These are phyloP conservation scores for Dryobota labecula DNA, from an alignment of 2,888 invertebrate species.

Conservation along the genomic window DNA sequence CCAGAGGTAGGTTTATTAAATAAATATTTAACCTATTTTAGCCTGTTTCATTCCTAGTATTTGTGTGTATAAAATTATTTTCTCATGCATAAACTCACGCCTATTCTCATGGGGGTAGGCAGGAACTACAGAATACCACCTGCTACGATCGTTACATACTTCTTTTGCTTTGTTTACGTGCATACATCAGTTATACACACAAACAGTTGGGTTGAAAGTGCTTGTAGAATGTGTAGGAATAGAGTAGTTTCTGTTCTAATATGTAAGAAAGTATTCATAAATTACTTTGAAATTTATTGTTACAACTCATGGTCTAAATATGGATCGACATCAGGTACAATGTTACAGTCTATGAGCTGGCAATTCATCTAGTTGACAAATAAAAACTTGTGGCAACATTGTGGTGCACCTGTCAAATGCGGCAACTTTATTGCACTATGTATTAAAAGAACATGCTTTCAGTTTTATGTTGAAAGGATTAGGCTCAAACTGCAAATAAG, in stretches of 20 bases:
- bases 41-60: neutral
- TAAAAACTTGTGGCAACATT: neutral
- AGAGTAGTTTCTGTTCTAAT: neutral
- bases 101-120: neutral
- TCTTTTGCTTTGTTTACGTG: neutral
- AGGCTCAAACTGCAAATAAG: neutral
- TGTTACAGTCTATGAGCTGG: neutral
- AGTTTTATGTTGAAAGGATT: neutral
- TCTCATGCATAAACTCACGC: too few species aligned
- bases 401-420: neutral
- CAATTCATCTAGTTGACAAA: neutral
- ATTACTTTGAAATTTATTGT: neutral
- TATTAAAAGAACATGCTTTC: neutral
- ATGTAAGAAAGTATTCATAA: neutral
- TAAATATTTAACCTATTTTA: conserved; percentile 2
- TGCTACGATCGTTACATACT: neutral
- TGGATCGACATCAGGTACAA: neutral
- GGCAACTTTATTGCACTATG: neutral
- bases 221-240: neutral
- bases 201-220: neutral
- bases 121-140: neutral
- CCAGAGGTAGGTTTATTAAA: conserved; percentile 89
- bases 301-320: neutral
- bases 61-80: neutral
- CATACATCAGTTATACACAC: neutral